phyloP scores from a whole-genome alignment of 2,797 vertebrate species.

The Siniperca obscura region DNA sequence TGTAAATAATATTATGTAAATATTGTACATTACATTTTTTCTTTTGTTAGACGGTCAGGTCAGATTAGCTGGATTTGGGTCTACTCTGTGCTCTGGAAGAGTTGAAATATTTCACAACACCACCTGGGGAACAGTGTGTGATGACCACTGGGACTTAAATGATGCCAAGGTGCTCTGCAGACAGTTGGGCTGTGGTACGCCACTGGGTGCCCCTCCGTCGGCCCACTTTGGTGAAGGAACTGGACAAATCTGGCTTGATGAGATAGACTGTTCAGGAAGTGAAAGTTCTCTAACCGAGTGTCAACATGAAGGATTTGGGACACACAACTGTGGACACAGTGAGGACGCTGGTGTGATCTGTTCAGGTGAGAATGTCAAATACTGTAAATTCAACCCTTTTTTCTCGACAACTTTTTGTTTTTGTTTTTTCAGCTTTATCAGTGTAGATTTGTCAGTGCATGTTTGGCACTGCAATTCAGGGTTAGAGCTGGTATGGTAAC shows the following conservation, averaged over 20 bases:
- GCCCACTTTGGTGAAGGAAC: conserved; percentile 11
- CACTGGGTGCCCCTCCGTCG: fast-evolving
- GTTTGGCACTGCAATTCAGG: too few relatives aligned
- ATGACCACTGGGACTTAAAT: neutral
- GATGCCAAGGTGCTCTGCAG: conserved; percentile 37
- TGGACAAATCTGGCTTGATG: neutral
- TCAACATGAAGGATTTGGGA: neutral
- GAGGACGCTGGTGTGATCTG: conserved; percentile 48
- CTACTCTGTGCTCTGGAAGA: conserved; percentile 43
- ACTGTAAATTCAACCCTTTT: too few relatives aligned
- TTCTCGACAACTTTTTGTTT: neutral
- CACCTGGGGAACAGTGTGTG: conserved; percentile 48
- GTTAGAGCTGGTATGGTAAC: too few relatives aligned
- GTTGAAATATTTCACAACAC: conserved; percentile 32
- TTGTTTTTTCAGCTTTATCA: too few relatives aligned
- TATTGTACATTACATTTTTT: neutral
- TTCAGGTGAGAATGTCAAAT: conserved; percentile 26
- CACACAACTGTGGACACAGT: fast-evolving
- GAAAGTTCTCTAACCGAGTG: conserved; percentile 35
- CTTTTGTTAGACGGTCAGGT: neutral
- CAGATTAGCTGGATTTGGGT: neutral
- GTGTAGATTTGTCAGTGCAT: too few relatives aligned
- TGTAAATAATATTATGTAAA: neutral
- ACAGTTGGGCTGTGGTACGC: conserved; percentile 15
- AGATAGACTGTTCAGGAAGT: conserved; percentile 3